A percentile compares a stretch with the other conserved stretches of the same genome.
Evolutionary conservation across 2,113 vertebrate genomes (phyloP).

Genomic region (Cebidichthys violaceus): DNA sequence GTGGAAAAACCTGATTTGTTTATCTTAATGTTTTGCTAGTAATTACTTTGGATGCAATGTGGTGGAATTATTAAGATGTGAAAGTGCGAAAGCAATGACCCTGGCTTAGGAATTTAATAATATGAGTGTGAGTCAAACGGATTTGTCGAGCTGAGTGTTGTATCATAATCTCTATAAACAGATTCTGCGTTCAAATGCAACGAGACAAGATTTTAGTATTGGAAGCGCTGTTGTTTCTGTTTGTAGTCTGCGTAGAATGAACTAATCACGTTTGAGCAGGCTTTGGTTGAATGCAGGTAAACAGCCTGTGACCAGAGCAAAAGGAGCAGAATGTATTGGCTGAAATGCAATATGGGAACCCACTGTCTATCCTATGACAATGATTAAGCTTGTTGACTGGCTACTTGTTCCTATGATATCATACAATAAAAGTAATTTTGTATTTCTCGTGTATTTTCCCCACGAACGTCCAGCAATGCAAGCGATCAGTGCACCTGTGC

Average conservation of each 20-base stretch:
- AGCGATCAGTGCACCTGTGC: no score
- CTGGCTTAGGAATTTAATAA: conserved; percentile 22
- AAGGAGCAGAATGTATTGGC: background rate
- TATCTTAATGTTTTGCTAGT: background rate
- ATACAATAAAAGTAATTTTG: no score
- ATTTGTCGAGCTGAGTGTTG: conserved; percentile 20
- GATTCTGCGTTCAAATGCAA: background rate
- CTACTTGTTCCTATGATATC: no score
- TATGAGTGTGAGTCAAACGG: background rate
- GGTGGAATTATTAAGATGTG: background rate
- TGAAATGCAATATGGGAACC: background rate
- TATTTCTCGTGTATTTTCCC: no score
- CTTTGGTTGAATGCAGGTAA: background rate
- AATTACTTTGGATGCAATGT: background rate
- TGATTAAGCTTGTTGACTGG: background rate
- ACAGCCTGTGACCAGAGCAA: background rate
- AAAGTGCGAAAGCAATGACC: conserved; percentile 29
- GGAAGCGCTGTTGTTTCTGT: background rate
- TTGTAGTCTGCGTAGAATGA: background rate
- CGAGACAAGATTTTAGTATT: background rate
- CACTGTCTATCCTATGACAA: background rate
- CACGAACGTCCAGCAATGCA: no score
- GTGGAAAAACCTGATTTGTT: background rate
- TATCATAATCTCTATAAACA: background rate
- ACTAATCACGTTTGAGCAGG: background rate